Percentiles rank a stretch among this genome's conserved stretches.
These are phyloP conservation scores for Cantharis lateralis DNA, from an alignment of 2,888 invertebrate species.

Conservation along the genomic window DNA sequence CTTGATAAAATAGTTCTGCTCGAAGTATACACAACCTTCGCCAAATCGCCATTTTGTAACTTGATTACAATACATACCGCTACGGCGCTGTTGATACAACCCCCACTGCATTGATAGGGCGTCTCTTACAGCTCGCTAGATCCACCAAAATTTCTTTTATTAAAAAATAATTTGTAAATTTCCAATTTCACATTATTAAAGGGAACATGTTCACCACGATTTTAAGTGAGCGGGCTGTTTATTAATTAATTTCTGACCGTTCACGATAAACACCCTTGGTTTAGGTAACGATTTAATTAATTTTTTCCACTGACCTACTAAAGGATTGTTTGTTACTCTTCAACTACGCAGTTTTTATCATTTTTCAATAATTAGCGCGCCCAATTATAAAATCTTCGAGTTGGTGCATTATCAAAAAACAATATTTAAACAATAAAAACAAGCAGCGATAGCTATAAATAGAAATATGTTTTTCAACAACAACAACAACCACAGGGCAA, in stretches of 20 bases:
- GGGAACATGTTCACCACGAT: not conserved
- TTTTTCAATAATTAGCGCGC: not conserved
- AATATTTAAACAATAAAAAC: not conserved
- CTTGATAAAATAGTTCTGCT: slow-evolving; percentile 41
- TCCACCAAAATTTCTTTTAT: slow-evolving; percentile 8
- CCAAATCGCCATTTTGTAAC: slow-evolving; percentile 55
- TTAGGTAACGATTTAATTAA: not conserved
- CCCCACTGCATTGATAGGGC: slow-evolving; percentile 20
- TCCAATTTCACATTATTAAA: not conserved
- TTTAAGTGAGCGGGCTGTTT: not conserved
- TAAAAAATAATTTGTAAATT: slow-evolving; percentile 5
- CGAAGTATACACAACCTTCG: slow-evolving; percentile 50
- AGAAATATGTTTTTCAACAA: not conserved
- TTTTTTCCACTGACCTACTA: not conserved
- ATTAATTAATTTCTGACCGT: not conserved
- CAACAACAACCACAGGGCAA: not conserved
- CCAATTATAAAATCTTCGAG: not conserved
- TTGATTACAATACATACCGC: not conserved
- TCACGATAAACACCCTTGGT: not conserved
- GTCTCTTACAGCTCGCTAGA: slow-evolving; percentile 8
- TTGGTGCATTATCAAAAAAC: not conserved
- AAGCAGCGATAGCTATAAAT: not conserved
- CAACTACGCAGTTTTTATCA: not conserved
- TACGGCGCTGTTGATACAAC: not conserved
- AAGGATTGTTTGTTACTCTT: not conserved